Conservation (phyloP, 1,140 invertebrate species). For the Leptonema lineaticorne region DNA sequence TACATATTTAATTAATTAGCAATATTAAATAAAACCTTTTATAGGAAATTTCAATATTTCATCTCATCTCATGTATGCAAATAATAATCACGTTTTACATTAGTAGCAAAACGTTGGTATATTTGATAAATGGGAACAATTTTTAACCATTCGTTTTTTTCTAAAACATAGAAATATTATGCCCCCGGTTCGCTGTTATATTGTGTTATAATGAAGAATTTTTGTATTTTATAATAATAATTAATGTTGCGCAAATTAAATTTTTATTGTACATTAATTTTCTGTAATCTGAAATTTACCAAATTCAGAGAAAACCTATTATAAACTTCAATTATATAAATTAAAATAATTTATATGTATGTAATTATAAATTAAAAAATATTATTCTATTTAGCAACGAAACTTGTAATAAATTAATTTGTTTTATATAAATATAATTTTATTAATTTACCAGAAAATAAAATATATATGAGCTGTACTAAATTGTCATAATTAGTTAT, state of each 20-base stretch:
- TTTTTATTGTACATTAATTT: background rate
- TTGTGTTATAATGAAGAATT: background rate
- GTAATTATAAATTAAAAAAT: background rate
- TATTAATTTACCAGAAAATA: background rate
- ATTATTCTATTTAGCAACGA: background rate
- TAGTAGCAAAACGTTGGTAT: constrained; percentile 2
- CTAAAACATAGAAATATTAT: background rate
- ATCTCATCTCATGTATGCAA: constrained; percentile 28
- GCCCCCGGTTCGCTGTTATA: background rate
- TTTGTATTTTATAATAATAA: background rate
- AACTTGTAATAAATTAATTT: background rate
- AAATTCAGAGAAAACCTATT: background rate
- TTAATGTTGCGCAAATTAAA: background rate
- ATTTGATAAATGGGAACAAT: constrained; percentile 37
- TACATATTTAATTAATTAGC: constrained; percentile 14
- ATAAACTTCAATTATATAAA: background rate
- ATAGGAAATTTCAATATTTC: constrained; percentile 31
- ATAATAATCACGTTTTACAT: background rate
- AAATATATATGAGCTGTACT: background rate
- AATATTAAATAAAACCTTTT: constrained; percentile 29
- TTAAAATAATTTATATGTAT: too few species aligned
- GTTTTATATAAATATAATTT: background rate
- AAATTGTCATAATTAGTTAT: background rate
- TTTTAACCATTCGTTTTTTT: constrained; percentile 7
- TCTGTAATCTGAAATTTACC: background rate